Evolutionary conservation across 2,888 invertebrate species (phyloP).

Genomic region (Synergus gifuensis): DNA sequence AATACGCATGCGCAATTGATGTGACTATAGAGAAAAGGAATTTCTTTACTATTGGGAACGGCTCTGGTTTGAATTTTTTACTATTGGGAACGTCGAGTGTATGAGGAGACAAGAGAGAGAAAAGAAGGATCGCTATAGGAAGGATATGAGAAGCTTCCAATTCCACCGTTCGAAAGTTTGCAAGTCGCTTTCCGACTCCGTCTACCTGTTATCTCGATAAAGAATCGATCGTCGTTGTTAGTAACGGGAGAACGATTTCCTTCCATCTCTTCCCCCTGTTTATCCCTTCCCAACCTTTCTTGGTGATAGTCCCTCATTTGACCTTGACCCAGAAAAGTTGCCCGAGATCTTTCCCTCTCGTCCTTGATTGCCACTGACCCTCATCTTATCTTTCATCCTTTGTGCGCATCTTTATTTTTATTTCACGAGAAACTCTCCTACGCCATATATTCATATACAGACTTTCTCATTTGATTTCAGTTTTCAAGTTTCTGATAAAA

Average conservation of each 20-base stretch:
- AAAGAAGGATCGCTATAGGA: conserved; percentile 9
- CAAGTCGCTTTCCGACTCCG: conserved; percentile 53
- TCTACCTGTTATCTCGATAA: conserved; percentile 70
- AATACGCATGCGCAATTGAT: no score
- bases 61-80: no score
- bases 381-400: conserved; percentile 20
- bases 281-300: conserved; percentile 50
- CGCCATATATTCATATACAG: not conserved
- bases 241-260: conserved; percentile 67
- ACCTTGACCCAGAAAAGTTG: conserved; percentile 73
- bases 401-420: not conserved
- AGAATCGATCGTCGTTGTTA: conserved; percentile 68
- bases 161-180: conserved; percentile 61
- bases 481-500: not conserved
- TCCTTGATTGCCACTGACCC: conserved; percentile 64
- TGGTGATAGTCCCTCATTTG: conserved; percentile 52
- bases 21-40: no score
- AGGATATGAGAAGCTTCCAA: conserved; percentile 45
- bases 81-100: no score
- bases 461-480: not conserved
- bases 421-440: not conserved
- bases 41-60: no score
- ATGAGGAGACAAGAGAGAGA: conserved; percentile 14
- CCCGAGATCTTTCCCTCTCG: conserved; percentile 67
- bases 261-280: conserved; percentile 54